These are phyloP conservation scores for Pseudomyrmex flavicornis DNA, from an alignment of 1,140 invertebrate species.

Conservation along the genomic window DNA sequence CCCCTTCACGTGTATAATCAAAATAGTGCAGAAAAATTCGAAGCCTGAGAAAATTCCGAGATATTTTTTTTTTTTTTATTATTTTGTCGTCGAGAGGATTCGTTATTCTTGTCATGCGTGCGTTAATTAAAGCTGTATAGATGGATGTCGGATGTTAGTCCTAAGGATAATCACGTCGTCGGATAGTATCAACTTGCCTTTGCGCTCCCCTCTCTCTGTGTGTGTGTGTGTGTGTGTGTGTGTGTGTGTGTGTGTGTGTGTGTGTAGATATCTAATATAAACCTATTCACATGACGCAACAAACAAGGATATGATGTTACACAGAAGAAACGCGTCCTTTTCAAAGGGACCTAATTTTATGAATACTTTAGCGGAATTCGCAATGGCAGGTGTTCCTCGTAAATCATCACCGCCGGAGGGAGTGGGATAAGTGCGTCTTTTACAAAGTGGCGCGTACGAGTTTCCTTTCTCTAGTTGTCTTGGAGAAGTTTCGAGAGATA, in stretches of 20 bases:
- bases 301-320: not conserved
- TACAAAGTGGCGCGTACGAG: conserved; percentile 14
- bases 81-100: not conserved
- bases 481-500: conserved; percentile 64
- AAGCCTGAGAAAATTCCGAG: too few species aligned
- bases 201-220: not conserved
- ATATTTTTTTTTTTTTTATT: not conserved
- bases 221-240: too few species aligned
- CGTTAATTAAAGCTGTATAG: not conserved
- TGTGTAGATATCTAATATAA: too few species aligned
- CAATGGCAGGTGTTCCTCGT: not conserved
- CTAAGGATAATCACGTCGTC: conserved; percentile 1
- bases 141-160: not conserved
- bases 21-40: too few species aligned
- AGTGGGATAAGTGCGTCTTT: conserved; percentile 28
- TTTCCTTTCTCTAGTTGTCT: conserved; percentile 13
- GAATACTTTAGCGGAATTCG: conserved; percentile 4
- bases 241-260: too few species aligned
- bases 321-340: not conserved
- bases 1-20: too few species aligned
- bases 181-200: conserved; percentile 19
- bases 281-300: not conserved
- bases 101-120: not conserved
- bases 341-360: conserved; percentile 2
- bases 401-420: conserved; percentile 36